Evolutionary conservation across 2,797 vertebrate genomes (phyloP).

Genomic region (Anabacerthia variegaticeps): DNA sequence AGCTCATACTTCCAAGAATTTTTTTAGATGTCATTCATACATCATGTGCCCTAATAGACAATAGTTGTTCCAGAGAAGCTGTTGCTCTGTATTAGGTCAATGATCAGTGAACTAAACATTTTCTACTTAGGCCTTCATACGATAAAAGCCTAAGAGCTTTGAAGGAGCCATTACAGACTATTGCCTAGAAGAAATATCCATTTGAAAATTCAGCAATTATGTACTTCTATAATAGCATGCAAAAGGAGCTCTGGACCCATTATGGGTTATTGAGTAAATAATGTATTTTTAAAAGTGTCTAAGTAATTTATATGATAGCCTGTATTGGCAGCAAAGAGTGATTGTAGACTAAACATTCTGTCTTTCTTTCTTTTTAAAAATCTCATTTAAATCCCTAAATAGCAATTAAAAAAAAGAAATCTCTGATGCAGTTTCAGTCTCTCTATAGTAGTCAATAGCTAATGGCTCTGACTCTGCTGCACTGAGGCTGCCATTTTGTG

Average conservation of each 20-base stretch:
- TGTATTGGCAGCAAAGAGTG: slow-evolving; percentile 70
- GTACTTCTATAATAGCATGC: slow-evolving; percentile 73
- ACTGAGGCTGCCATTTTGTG: slow-evolving; percentile 55
- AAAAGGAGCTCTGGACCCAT: slow-evolving; percentile 76
- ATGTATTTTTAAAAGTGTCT: slow-evolving; percentile 78
- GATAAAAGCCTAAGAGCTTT: slow-evolving; percentile 79
- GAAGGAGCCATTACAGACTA: slow-evolving; percentile 75
- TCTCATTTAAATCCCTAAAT: slow-evolving; percentile 69
- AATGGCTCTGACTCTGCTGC: slow-evolving; percentile 53
- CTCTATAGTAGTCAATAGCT: slow-evolving; percentile 58
- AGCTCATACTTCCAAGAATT: slow-evolving; percentile 59
- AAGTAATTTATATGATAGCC: slow-evolving; percentile 75
- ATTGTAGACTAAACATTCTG: slow-evolving; percentile 68
- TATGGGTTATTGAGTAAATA: slow-evolving; percentile 80
- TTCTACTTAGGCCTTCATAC: slow-evolving; percentile 74
- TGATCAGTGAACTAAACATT: slow-evolving; percentile 77
- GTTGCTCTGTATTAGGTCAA: slow-evolving; percentile 74
- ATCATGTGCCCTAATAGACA: slow-evolving; percentile 60
- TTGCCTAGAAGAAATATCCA: slow-evolving; percentile 75
- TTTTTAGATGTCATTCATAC: slow-evolving; percentile 48
- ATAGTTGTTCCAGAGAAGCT: slow-evolving; percentile 60
- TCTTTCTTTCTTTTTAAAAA: slow-evolving; percentile 59
- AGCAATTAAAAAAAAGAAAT: slow-evolving; percentile 70
- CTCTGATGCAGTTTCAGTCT: slow-evolving; percentile 64
- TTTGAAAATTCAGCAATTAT: slow-evolving; percentile 79